phyloP scores from a whole-genome alignment of 2,113 vertebrate species.

The Tupaia chinensis region DNA sequence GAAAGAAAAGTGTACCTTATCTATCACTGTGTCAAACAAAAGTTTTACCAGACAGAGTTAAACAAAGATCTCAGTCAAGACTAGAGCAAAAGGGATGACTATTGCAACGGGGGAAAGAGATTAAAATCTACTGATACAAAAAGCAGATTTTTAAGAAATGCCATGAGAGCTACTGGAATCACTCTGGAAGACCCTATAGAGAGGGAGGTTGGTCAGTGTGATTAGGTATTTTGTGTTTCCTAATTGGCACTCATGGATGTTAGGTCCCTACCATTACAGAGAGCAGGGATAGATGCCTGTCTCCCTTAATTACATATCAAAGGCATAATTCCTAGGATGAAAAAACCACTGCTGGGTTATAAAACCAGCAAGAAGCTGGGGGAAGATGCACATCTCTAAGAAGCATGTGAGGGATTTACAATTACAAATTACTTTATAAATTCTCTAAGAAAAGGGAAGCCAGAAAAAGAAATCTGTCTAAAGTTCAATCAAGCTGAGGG shows the following conservation, averaged over 20 bases:
- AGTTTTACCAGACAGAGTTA: background rate
- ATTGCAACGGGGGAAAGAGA: background rate
- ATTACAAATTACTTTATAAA: background rate
- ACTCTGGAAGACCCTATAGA: background rate
- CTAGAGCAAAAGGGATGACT: background rate
- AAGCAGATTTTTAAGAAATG: background rate
- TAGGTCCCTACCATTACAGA: background rate
- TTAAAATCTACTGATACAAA: background rate
- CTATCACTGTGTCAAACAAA: background rate
- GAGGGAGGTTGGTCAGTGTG: background rate
- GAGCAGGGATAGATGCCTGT: background rate
- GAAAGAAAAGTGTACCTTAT: slow-evolving; percentile 5
- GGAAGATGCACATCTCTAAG: slow-evolving; percentile 27
- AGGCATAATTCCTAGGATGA: background rate
- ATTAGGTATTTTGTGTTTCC: background rate
- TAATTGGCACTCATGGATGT: background rate
- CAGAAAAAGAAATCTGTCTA: background rate
- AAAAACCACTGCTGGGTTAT: background rate
- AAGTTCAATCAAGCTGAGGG: background rate
- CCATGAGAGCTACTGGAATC: background rate
- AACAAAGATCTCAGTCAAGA: background rate
- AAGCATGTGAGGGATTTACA: background rate
- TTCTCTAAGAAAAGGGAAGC: background rate
- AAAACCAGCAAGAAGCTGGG: background rate
- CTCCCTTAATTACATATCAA: background rate